Evolutionary conservation across 2,113 vertebrate genomes (phyloP).

Genomic region (Megaceryle torquata): DNA sequence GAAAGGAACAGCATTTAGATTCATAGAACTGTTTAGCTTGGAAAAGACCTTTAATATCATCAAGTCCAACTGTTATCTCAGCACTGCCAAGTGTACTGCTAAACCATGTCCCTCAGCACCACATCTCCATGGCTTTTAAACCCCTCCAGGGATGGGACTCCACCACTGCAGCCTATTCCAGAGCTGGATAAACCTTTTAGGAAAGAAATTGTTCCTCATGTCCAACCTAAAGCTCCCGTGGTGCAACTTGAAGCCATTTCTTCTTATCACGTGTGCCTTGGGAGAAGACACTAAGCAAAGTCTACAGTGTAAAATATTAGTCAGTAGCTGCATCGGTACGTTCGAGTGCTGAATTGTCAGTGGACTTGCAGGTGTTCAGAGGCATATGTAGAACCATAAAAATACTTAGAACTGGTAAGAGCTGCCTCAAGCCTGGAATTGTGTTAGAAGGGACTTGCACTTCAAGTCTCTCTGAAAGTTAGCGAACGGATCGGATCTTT

Average conservation of each 20-base stretch:
- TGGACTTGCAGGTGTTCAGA: not conserved
- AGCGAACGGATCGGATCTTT: not conserved
- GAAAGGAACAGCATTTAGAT: not conserved
- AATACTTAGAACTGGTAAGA: not conserved
- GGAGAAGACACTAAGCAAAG: not conserved
- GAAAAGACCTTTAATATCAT: not conserved
- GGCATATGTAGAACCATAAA: not conserved
- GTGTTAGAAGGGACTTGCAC: not conserved
- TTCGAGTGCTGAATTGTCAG: not conserved
- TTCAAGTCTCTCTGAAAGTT: not conserved
- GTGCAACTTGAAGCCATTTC: not conserved
- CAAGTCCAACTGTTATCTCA: not conserved
- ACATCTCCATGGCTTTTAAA: not conserved
- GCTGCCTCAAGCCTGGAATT: not conserved
- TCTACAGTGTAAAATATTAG: not conserved
- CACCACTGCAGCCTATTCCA: not conserved
- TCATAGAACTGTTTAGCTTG: not conserved
- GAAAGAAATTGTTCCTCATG: not conserved
- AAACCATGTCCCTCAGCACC: not conserved
- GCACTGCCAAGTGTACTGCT: not conserved
- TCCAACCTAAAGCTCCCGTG: not conserved
- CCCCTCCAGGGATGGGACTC: not conserved
- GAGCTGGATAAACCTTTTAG: not conserved
- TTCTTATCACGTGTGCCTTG: not conserved
- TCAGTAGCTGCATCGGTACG: not conserved